Conservation (phyloP, 2,888 invertebrate species). For the Deroplatys truncata region DNA sequence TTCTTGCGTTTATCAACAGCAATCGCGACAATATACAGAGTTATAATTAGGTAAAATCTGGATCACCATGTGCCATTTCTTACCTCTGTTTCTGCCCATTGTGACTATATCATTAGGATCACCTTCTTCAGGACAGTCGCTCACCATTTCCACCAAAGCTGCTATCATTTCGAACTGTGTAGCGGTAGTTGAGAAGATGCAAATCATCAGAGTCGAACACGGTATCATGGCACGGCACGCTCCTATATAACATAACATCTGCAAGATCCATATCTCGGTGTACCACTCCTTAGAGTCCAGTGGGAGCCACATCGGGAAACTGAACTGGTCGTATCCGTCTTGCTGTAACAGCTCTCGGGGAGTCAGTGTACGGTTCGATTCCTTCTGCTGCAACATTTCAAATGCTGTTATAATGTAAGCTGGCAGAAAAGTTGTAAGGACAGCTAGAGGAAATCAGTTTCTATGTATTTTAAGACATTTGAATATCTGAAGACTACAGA, state of each 20-base stretch:
- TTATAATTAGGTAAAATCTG: too few relatives aligned
- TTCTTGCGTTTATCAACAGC: too few relatives aligned
- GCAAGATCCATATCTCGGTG: neutral
- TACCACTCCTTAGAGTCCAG: neutral
- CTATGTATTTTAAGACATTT: too few relatives aligned
- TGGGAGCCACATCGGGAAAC: neutral
- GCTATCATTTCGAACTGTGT: neutral
- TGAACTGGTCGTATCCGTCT: neutral
- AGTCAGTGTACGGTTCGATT: neutral
- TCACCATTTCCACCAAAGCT: neutral
- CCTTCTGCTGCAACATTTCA: neutral
- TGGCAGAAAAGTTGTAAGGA: too few relatives aligned
- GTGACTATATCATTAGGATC: neutral
- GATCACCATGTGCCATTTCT: too few relatives aligned
- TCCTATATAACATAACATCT: neutral
- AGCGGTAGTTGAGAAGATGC: neutral
- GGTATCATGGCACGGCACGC: neutral
- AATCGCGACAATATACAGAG: too few relatives aligned
- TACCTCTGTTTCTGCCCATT: neutral
- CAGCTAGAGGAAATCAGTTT: too few relatives aligned
- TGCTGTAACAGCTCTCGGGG: neutral
- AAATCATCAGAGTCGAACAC: neutral
- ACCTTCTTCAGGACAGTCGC: neutral
- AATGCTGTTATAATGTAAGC: too few relatives aligned
- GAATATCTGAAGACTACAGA: too few relatives aligned